Evolutionary conservation across 2,797 vertebrate genomes (phyloP).

Genomic region (Cyprinodon diabolis): DNA sequence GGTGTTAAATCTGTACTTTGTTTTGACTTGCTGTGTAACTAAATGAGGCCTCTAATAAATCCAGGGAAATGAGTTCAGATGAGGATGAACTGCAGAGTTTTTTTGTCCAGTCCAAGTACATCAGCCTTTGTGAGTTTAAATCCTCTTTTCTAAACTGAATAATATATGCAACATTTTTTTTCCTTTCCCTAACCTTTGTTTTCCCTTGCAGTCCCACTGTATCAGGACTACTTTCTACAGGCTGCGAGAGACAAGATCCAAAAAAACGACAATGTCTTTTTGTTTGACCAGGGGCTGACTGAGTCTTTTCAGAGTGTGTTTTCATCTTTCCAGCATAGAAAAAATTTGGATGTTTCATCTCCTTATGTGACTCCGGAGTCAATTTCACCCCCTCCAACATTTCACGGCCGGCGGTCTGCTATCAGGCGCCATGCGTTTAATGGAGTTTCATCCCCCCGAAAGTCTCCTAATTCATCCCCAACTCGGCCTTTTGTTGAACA

Average conservation of each 20-base stretch:
- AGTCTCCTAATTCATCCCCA: neutral
- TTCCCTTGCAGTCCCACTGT: constrained; percentile 76
- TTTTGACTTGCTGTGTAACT: neutral
- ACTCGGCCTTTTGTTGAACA: neutral
- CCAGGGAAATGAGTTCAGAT: constrained; percentile 43
- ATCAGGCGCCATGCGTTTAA: neutral
- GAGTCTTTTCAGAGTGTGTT: constrained; percentile 33
- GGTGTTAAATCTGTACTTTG: neutral
- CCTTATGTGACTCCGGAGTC: neutral
- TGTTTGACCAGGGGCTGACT: constrained; percentile 49
- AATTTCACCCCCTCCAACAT: constrained; percentile 8
- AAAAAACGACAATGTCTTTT: constrained; percentile 23
- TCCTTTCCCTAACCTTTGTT: neutral
- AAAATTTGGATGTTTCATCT: neutral
- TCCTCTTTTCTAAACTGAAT: neutral
- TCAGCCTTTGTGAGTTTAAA: constrained; percentile 71
- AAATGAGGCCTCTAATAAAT: constrained; percentile 6
- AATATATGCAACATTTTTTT: neutral
- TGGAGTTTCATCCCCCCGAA: neutral
- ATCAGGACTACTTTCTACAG: constrained; percentile 80
- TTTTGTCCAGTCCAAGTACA: constrained; percentile 71
- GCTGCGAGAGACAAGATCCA: constrained; percentile 49
- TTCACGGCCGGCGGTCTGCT: constrained; percentile 1
- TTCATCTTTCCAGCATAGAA: neutral
- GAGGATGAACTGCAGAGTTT: constrained; percentile 28